These are phyloP conservation scores for Vidua chalybeata DNA, from an alignment of 2,113 vertebrate genomes.

Conservation along the genomic window DNA sequence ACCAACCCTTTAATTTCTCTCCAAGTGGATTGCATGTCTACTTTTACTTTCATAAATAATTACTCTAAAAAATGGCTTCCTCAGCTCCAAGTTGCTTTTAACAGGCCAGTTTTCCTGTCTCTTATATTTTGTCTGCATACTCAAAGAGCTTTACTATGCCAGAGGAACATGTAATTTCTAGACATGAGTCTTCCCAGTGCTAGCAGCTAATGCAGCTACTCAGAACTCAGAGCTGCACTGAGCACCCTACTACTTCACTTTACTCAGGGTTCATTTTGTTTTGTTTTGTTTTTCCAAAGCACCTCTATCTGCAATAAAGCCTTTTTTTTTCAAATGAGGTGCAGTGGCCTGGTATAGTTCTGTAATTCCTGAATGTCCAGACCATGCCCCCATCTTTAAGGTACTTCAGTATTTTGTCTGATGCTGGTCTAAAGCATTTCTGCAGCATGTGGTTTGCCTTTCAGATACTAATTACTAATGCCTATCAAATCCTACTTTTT, in stretches of 20 bases:
- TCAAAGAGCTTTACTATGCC: not conserved
- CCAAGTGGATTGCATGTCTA: not conserved
- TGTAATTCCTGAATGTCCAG: not conserved
- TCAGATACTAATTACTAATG: not conserved
- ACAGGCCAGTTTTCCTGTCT: not conserved
- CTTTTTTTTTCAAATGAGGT: not conserved
- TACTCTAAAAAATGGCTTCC: not conserved
- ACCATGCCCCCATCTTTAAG: not conserved
- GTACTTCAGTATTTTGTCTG: not conserved
- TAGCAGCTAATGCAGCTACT: not conserved
- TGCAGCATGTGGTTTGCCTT: not conserved
- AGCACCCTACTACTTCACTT: not conserved
- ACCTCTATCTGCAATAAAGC: not conserved
- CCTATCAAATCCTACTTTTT: not conserved
- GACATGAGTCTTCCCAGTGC: not conserved
- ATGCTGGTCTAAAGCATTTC: not conserved
- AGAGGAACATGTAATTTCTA: not conserved
- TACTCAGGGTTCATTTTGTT: not conserved
- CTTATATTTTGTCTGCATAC: not conserved
- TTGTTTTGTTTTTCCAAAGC: not conserved
- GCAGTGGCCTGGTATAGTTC: not conserved
- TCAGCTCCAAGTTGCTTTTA: not conserved
- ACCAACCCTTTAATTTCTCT: not conserved
- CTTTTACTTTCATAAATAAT: not conserved
- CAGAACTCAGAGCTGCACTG: not conserved